Conservation (phyloP, 2,888 invertebrate species). For the Saturnia pavonia region DNA sequence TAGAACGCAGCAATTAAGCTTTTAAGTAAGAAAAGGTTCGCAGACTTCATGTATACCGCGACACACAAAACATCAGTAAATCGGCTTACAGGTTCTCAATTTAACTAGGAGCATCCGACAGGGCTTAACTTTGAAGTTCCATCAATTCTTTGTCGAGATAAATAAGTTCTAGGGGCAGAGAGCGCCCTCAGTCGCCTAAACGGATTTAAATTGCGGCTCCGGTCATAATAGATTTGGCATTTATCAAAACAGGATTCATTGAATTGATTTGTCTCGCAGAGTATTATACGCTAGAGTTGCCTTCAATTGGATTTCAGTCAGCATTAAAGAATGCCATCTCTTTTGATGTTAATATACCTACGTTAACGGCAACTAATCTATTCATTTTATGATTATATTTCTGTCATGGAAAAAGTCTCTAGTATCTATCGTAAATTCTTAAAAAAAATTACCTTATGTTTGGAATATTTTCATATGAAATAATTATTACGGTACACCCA, state of each 20-base stretch:
- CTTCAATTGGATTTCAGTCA: conserved; percentile 11
- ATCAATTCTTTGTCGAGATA: conserved; percentile 27
- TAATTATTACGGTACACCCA: neutral
- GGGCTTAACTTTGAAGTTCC: conserved; percentile 27
- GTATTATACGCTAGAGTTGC: conserved; percentile 8
- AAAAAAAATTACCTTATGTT: too few species aligned
- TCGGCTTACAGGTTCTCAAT: conserved; percentile 31
- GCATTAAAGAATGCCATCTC: neutral
- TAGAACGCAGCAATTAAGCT: neutral
- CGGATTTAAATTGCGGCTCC: conserved; percentile 47
- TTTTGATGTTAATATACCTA: neutral
- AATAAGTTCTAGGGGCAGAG: conserved; percentile 12
- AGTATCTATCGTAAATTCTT: too few species aligned
- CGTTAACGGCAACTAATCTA: neutral
- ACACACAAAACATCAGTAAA: conserved; percentile 21
- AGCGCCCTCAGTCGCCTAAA: conserved; percentile 35
- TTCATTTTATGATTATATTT: neutral
- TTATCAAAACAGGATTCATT: conserved; percentile 52
- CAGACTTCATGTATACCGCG: conserved; percentile 12
- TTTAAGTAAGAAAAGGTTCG: neutral
- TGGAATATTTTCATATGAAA: neutral
- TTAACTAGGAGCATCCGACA: conserved; percentile 25
- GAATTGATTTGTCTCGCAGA: conserved; percentile 33
- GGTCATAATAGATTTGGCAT: conserved; percentile 53
- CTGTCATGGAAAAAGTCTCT: neutral